A percentile compares a stretch with the other conserved stretches of the same genome.
Evolutionary conservation across 1,140 invertebrate genomes (phyloP).

Genomic region (Hormaphis cornu): DNA sequence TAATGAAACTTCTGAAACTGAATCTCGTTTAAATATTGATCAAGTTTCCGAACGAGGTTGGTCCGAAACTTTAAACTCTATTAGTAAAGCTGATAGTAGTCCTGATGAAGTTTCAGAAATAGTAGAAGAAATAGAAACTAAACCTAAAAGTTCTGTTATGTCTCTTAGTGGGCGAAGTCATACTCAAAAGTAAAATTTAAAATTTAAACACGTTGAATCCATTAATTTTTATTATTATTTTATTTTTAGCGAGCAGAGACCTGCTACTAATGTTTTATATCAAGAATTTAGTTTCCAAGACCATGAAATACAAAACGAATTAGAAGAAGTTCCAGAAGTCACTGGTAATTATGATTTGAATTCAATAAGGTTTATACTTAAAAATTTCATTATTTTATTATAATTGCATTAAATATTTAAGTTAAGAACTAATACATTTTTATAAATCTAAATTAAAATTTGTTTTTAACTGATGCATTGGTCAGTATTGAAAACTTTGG

Average conservation of each 20-base stretch:
- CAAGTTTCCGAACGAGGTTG: conserved; percentile 38
- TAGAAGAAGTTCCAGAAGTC: conserved; percentile 75
- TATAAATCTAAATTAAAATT: no score
- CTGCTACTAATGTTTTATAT: conserved; percentile 74
- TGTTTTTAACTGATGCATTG: no score
- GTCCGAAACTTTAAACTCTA: conserved; percentile 39
- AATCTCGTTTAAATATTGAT: not conserved
- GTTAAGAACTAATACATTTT: not conserved
- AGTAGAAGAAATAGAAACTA: conserved; percentile 44
- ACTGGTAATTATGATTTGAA: conserved; percentile 56
- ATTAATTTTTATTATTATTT: not conserved
- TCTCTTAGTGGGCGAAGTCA: conserved; percentile 56
- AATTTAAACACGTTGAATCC: not conserved
- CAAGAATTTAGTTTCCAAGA: conserved; percentile 86
- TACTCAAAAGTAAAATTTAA: conserved; percentile 53
- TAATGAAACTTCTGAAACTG: conserved; percentile 11
- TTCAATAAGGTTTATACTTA: no score
- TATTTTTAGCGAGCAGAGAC: conserved; percentile 62
- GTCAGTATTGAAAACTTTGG: no score
- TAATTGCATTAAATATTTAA: not conserved
- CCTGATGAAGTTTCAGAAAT: conserved; percentile 38
- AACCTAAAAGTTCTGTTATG: conserved; percentile 47
- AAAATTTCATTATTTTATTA: not conserved
- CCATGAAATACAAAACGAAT: conserved; percentile 66
- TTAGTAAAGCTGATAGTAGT: conserved; percentile 38